These are phyloP conservation scores for Paramormyrops hopkinsi DNA, from an alignment of 2,797 vertebrate genomes.

Conservation along the genomic window DNA sequence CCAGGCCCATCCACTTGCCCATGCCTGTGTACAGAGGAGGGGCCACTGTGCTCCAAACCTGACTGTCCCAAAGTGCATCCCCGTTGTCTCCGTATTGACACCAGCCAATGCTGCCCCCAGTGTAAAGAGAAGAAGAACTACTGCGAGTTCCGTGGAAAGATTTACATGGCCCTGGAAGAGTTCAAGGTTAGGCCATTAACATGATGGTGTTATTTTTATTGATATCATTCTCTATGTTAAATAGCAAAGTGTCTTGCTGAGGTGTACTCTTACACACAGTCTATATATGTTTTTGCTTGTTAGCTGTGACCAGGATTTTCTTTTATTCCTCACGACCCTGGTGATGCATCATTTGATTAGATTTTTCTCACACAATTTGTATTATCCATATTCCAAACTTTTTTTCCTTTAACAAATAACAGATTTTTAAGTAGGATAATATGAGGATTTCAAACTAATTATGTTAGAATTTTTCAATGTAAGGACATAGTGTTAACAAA, in stretches of 20 bases:
- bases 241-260: not conserved
- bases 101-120: conserved; percentile 91
- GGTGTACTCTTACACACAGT: not conserved
- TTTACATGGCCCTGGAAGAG: conserved; percentile 86
- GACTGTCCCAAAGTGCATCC: conserved; percentile 93
- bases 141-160: conserved; percentile 90
- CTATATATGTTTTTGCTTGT: not conserved
- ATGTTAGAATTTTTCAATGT: not conserved
- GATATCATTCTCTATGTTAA: not conserved
- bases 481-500: not conserved
- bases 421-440: not conserved
- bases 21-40: conserved; percentile 96
- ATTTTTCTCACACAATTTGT: not conserved
- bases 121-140: conserved; percentile 95
- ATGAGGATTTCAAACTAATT: not conserved
- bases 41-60: conserved; percentile 85
- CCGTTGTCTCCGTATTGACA: conserved; percentile 91
- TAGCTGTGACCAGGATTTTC: not conserved
- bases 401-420: not conserved
- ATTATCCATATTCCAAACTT: not conserved
- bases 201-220: not conserved
- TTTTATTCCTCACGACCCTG: not conserved
- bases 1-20: conserved; percentile 93
- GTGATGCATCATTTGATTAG: not conserved
- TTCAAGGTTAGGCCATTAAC: conserved; percentile 80